Evolutionary conservation across 2,113 vertebrate species (phyloP).

Genomic region (Festucalex cinctus): DNA sequence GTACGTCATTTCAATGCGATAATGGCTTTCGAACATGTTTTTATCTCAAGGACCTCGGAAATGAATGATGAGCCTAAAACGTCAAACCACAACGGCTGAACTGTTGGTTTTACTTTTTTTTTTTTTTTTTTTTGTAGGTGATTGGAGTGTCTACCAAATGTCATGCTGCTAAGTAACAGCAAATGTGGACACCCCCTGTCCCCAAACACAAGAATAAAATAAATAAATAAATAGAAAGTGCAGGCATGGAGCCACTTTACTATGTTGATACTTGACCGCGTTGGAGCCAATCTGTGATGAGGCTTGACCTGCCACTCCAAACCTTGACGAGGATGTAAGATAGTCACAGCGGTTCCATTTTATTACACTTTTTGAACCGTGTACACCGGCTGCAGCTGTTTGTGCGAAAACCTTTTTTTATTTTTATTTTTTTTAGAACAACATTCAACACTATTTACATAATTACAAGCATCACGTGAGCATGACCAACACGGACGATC

Average conservation of each 20-base stretch:
- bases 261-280: constrained; percentile 65
- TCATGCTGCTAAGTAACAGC: no score
- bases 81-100: no score
- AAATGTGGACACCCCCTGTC: no score
- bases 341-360: constrained; percentile 18
- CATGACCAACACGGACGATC: constrained; percentile 68
- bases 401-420: constrained; percentile 12
- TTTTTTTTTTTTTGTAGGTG: no score
- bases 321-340: constrained; percentile 33
- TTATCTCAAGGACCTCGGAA: no score
- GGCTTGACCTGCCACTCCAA: constrained; percentile 33
- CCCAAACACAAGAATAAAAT: neutral
- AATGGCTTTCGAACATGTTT: no score
- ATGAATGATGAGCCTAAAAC: no score
- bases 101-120: no score
- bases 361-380: neutral
- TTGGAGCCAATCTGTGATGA: constrained; percentile 42
- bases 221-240: neutral
- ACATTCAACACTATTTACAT: constrained; percentile 71
- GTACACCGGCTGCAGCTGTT: neutral
- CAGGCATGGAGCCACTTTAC: constrained; percentile 33
- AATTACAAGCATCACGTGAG: constrained; percentile 73
- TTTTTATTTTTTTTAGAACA: constrained; percentile 62
- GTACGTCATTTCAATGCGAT: no score
- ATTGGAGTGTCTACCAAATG: no score